Conservation (phyloP, 1,140 invertebrate genomes). For the Spodoptera litura region DNA sequence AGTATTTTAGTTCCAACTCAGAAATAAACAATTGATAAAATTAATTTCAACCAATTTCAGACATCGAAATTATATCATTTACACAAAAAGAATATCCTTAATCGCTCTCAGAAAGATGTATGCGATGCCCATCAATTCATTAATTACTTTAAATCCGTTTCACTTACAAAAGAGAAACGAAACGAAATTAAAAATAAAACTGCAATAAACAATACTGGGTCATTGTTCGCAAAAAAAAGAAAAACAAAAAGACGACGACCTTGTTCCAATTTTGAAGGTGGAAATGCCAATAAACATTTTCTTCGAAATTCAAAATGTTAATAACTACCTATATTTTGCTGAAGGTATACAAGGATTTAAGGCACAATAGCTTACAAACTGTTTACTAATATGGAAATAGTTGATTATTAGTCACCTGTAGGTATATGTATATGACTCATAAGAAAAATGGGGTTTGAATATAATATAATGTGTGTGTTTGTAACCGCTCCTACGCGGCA, state of each 20-base stretch:
- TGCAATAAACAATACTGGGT: slow-evolving; percentile 19
- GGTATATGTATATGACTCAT: too few species aligned
- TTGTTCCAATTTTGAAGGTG: slow-evolving; percentile 23
- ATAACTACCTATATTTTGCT: too few species aligned
- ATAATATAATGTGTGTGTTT: too few species aligned
- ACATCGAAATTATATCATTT: neutral
- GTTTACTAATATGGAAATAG: too few species aligned
- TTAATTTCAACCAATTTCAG: neutral
- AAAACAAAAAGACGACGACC: slow-evolving; percentile 20
- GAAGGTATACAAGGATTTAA: too few species aligned
- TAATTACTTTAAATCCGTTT: slow-evolving; percentile 12
- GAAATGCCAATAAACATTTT: slow-evolving; percentile 5
- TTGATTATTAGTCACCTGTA: too few species aligned
- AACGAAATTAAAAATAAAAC: slow-evolving; percentile 19
- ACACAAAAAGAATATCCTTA: neutral
- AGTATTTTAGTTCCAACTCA: too few species aligned
- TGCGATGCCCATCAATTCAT: neutral
- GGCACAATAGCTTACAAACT: too few species aligned
- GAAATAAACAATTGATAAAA: too few species aligned
- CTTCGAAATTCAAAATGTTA: neutral
- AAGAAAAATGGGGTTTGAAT: too few species aligned
- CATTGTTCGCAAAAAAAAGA: slow-evolving; percentile 35
- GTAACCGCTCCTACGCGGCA: too few species aligned
- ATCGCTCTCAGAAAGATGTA: slow-evolving; percentile 10
- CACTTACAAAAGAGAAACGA: neutral